Evolutionary conservation across 2,888 invertebrate species (phyloP), one percentile per base, ranked within the genome.

Genomic region (Nemurella pictetii): DNA sequence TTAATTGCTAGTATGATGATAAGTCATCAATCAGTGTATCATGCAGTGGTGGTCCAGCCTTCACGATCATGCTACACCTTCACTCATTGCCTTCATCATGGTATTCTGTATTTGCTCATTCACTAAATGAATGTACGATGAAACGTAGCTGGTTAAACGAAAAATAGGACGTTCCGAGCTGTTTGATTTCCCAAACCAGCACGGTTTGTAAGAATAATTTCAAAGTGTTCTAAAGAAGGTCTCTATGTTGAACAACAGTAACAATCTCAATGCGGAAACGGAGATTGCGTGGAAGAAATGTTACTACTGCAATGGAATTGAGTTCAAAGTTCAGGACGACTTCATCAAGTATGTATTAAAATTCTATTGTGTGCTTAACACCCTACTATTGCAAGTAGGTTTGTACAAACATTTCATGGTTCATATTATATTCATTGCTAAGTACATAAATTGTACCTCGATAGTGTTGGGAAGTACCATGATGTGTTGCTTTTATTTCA

Each of bases 271-370:
- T 55, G 55, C 75, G 26, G 75, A n/a, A 75, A 26, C 30, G 80
- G 27, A 25, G 80, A 80, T 80, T 36, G 80, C 36, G 7, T 87
- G 87, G 86, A 86, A 74, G 30, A 86, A 85, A 29, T 87, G 87
- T 82, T 85, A 72, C 25, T 87, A 87, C 85, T 87, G 87, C 82
- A 80, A 84, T 75, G 85, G 87, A 32, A 27, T 85, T 77, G 86
- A 85, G 73, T 88, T 88, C 82, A 87, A 87, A 85, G 85, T 83
- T 25, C 87, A 87, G 25, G 86, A 87, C 30, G 87, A 87, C 85
- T 87, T 87, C 83, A 85, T 86, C 74, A 86, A 85, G 87, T 87
- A 83, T 85, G 85, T 77, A 30, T 3, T 25, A 73, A 36, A 12
- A 55, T 55, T 55, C 20, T n/a, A n/a, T n/a, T n/a, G n/a, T n/a